Evolutionary conservation across 2,113 vertebrate species (phyloP), one percentile per base, ranked within the genome.

Genomic region (Glaucomys volans): DNA sequence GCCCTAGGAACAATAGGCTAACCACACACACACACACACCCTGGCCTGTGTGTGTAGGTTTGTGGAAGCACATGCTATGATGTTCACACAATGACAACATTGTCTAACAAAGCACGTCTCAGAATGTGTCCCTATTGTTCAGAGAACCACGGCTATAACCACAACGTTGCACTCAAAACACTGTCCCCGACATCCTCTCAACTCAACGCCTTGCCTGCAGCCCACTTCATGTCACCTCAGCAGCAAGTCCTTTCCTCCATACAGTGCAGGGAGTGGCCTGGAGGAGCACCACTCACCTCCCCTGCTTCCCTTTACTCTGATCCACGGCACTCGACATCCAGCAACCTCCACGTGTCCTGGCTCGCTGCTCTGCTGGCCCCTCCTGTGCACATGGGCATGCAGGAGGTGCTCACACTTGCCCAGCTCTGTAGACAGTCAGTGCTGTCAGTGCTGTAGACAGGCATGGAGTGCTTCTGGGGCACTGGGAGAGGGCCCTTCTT

Each of bases 401-500:
- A 64, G 52, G 6, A 14, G 28, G 44, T 2, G 0, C 50, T 40
- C 13, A 5, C 8, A 50, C 69, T 10, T 37, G 12, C 22, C 35
- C 2, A 47, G 5, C 0, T n/a, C n/a, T n/a, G 0, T 10, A 52
- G 71, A 32, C 8, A 12, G 1, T 4, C 0, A 0, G 8, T 8
- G 75, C 62, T 26, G 44, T 47, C n/a, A n/a, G n/a, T n/a, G n/a
- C n/a, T n/a, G 22, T 0, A 5, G 69, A 62, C 35, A 82, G 79
- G 40, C 0, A 1, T 2, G 7, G 24, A 52, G 64, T 17, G 11
- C 40, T 13, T 59, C 62, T 72, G 74, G 35, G 35, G 13, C 30
- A 1, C 62, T 4, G 20, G 64, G 2, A 84, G 20, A 75, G n/a
- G 12, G 64, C 28, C 20, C 28, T 24, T 35, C 26, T 30, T 50